These are phyloP conservation scores for Nerophis ophidion DNA, from an alignment of 2,113 vertebrate genomes.

Conservation along the genomic window DNA sequence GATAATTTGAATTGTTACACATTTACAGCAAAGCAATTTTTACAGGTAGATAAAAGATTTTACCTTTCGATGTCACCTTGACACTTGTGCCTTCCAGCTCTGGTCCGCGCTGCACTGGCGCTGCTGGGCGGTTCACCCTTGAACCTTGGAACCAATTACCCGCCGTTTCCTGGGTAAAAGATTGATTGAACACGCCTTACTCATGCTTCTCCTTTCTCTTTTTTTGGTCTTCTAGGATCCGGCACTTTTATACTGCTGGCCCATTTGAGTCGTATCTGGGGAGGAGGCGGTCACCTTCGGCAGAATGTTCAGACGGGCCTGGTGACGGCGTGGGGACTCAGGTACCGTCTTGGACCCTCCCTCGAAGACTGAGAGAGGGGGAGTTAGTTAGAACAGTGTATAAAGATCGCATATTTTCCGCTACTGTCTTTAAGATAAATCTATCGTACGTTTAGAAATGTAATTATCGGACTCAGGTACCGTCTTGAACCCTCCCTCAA, in stretches of 20 bases:
- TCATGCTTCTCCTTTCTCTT: slow-evolving; percentile 12
- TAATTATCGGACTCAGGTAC: no score
- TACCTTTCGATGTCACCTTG: slow-evolving; percentile 45
- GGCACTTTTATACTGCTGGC: slow-evolving; percentile 74
- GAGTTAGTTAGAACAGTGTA: no score
- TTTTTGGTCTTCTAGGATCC: slow-evolving; percentile 54
- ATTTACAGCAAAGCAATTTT: background rate
- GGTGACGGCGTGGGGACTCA: slow-evolving; percentile 74
- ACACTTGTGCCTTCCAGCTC: slow-evolving; percentile 11
- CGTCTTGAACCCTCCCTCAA: no score
- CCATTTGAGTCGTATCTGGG: slow-evolving; percentile 74
- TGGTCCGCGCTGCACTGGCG: slow-evolving; percentile 20
- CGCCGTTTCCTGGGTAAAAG: slow-evolving; percentile 62
- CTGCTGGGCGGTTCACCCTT: slow-evolving; percentile 59
- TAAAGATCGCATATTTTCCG: no score
- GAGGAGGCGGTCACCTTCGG: slow-evolving; percentile 59
- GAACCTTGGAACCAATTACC: slow-evolving; percentile 73
- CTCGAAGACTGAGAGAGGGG: no score
- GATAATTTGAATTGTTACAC: no score
- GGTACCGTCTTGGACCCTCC: slow-evolving; percentile 41
- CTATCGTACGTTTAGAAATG: no score
- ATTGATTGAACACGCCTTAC: slow-evolving; percentile 68
- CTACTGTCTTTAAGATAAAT: no score
- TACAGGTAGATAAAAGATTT: slow-evolving; percentile 18
- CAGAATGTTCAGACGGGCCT: slow-evolving; percentile 74